Base-by-base conservation (phyloP, 1,140 invertebrate genomes). In the Choristoneura fumiferana region DNA sequence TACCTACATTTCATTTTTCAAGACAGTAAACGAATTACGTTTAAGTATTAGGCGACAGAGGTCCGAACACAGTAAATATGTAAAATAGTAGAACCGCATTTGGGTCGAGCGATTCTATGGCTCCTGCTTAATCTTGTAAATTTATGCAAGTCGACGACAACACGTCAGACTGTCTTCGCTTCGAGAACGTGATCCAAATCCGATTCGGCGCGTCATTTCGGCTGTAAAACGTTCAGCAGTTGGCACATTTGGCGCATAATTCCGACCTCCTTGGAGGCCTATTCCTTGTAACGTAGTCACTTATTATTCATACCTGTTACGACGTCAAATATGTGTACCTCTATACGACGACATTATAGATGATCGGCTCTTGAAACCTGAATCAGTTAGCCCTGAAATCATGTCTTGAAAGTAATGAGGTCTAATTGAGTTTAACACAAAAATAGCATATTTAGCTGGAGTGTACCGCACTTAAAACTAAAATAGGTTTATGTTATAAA, bases 171-270 rank as follows among this genome's bases (percentile, higher is more conserved):
- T 76, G 79, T 81, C 82, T 84, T 82, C 78, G 68, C 67, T 68
- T 63, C 57, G 69, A 78, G 69, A 68, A 85, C 80, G 82, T 84
- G 84, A 87, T 87, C 84, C 75, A 84, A 84, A 84, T 87, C 74
- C 77, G 71, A 84, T 84, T 87, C 69, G 55, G 67, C 54, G 65
- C 73, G 75, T 78, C 81, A 80, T 82, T 79, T 69, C 67, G 72
- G 69, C 72, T 69, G 72, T 87, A 87, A 84, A 84, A 82, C 78
- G 78, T 72, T 84, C 78, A 79, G 69, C 76, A 80, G 72, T 81
- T 82, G 77, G 74, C 77, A 81, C 77, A 80, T 83, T 83, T 82
- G 79, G 74, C 72, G 75, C 65, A 78, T 83, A 83, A 86, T 84
- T 75, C 60, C 67, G 35, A 70, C 62, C 69, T 81, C 81, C 76